Evolutionary conservation across 2,888 invertebrate genomes (phyloP), one percentile per base, ranked within the genome.

Genomic region (Cosmorhoe ocellata): DNA sequence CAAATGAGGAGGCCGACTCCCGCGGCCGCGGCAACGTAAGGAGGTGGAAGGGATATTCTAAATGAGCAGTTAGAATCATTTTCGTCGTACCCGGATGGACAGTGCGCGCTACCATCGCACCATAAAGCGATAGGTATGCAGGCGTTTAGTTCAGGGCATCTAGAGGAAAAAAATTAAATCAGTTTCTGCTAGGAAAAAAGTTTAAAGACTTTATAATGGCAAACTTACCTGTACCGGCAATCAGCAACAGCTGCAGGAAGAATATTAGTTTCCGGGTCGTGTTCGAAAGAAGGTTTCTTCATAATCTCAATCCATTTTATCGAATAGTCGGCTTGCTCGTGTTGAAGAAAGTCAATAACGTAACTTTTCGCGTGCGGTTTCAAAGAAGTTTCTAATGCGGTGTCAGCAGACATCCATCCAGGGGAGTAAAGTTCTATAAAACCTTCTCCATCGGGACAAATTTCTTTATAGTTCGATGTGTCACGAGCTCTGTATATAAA

Each of bases 1-100:
- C 86, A 88, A 51, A 93, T 83, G 41, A 93, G 89, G 13, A 93
- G 85, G n/a, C 93, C 87, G 0, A 91, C 91, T 7, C 93, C 93
- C n/a, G 92, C 93, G 3, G 91, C 92, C 3, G 93, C 91, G 3
- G 92, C 91, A n/a, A 94, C 90, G 70, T 93, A 94, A 7, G 93
- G 91, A 32, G 93, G 87, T 3, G 94, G 93, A 38, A 94, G 84
- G 10, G 93, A 93, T 66, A 93, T 92, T 50, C 93, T 92, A 59
- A 94, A 93, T 14, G 94, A 93, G 75, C 95, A 95, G 69, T 95
- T 95, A 1, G 92, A 91, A 67, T 95, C 95, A 59, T 94, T 94
- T 82, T 96, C 95, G 74, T 96, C 96, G 77, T 93, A 95, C 1
- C 96, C 95, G 3, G 95, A 95, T 9, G 95, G 96, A 72, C 96